These are phyloP conservation scores for Notolabrus celidotus DNA, from an alignment of 2,797 vertebrate species.

Conservation along the genomic window DNA sequence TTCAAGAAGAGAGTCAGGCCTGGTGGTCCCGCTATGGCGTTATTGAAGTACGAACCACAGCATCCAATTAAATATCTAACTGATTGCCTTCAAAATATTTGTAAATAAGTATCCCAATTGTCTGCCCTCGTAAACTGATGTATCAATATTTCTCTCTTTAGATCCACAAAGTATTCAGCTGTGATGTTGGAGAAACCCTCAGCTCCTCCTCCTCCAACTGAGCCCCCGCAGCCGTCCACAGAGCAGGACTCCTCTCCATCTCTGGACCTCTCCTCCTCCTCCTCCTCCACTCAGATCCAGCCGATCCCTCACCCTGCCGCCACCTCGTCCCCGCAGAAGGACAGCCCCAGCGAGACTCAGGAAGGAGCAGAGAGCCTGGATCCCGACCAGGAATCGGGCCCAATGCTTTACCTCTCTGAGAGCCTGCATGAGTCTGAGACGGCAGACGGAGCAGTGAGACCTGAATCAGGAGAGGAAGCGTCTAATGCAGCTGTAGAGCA, in stretches of 20 bases:
- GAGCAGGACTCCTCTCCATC: constrained; percentile 53
- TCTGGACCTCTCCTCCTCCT: constrained; percentile 25
- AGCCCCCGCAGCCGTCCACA: constrained; percentile 37
- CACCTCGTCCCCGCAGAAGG: constrained; percentile 70
- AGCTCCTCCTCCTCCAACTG: constrained; percentile 25
- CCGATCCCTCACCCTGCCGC: constrained; percentile 53
- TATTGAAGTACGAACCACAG: constrained; percentile 90
- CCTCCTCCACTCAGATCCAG: constrained; percentile 43
- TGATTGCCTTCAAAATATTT: not conserved
- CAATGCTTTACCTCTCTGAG: constrained; percentile 67
- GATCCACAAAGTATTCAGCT: constrained; percentile 90
- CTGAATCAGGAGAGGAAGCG: constrained; percentile 3
- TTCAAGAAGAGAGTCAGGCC: constrained; percentile 89
- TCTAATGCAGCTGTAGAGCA: not conserved
- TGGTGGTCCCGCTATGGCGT: constrained; percentile 88
- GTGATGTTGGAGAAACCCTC: constrained; percentile 72
- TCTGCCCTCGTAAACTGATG: not conserved
- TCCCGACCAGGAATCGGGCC: constrained; percentile 54
- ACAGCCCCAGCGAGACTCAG: constrained; percentile 12
- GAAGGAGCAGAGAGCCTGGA: not conserved
- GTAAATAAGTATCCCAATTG: too few relatives aligned
- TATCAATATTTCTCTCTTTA: constrained; percentile 38
- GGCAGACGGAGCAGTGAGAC: constrained; percentile 22
- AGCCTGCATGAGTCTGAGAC: constrained; percentile 59
- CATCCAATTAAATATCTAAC: too few relatives aligned